Percentiles rank a stretch among this genome's conserved stretches.
Conservation (phyloP, 2,113 vertebrate genomes). For the Zosterops lateralis region DNA sequence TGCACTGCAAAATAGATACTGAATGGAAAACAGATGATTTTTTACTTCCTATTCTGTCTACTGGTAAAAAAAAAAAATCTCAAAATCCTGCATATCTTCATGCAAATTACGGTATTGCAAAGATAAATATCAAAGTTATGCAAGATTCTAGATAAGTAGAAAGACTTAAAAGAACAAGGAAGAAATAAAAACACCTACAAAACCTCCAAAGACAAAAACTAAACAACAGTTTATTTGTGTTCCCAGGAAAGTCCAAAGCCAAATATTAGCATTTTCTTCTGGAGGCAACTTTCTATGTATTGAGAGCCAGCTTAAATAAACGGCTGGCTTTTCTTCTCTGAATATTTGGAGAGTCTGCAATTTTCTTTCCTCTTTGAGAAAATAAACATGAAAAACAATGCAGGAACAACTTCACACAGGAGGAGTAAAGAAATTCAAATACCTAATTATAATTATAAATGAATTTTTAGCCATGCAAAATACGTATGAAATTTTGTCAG, state of each 20-base stretch:
- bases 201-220: conserved; percentile 9
- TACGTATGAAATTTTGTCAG: background rate
- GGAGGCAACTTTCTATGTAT: conserved; percentile 18
- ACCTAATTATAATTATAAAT: background rate
- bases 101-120: background rate
- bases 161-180: conserved; percentile 28
- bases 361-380: conserved; percentile 16
- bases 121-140: conserved; percentile 40
- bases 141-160: background rate
- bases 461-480: background rate
- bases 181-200: conserved; percentile 29
- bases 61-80: background rate
- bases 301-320: conserved; percentile 36
- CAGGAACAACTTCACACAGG: background rate
- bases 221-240: conserved; percentile 28
- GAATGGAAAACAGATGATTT: conserved; percentile 22
- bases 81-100: background rate
- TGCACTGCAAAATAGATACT: background rate
- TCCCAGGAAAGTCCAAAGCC: conserved; percentile 37
- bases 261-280: conserved; percentile 50
- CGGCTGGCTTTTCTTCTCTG: background rate
- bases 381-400: conserved; percentile 17
- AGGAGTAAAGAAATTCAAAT: background rate
- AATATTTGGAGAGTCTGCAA: background rate
- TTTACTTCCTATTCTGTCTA: conserved; percentile 1